Evolutionary conservation across 1,140 invertebrate genomes (phyloP).

Genomic region (Atta colombica): DNA sequence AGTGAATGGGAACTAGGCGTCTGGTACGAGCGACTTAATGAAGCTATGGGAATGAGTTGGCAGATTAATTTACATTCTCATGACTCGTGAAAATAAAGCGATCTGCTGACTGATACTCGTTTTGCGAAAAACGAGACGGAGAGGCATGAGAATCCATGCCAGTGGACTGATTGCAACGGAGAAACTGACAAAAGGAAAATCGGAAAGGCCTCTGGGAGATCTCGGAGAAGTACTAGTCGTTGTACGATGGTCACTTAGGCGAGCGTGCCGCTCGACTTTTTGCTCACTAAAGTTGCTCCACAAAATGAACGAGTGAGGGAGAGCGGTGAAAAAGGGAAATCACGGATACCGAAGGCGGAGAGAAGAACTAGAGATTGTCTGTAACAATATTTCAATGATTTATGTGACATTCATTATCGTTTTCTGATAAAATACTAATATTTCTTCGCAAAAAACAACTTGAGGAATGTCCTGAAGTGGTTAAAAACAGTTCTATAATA

Average conservation of each 20-base stretch:
- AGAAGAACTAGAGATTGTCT: background rate
- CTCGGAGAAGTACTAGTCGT: constrained; percentile 23
- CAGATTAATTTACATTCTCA: constrained; percentile 30
- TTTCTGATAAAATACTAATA: background rate
- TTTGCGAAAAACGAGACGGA: background rate
- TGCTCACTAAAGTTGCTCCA: constrained; percentile 2
- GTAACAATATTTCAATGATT: background rate
- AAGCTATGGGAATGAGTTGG: constrained; percentile 33
- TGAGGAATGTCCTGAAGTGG: background rate
- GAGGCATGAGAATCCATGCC: constrained; percentile 1
- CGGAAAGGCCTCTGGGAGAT: constrained; percentile 28
- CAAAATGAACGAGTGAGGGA: constrained; percentile 49
- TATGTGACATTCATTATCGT: background rate
- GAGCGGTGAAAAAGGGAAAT: constrained; percentile 70
- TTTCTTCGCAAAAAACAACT: background rate
- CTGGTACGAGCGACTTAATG: background rate
- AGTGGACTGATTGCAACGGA: constrained; percentile 50
- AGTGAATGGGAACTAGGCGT: background rate
- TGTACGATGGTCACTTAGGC: constrained; percentile 40
- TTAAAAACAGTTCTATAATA: background rate
- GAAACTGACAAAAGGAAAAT: constrained; percentile 75
- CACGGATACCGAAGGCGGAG: constrained; percentile 20
- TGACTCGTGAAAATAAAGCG: constrained; percentile 56
- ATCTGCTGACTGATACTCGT: constrained; percentile 4
- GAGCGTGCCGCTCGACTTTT: constrained; percentile 57